phyloP scores from a whole-genome alignment of 2,888 invertebrate species.

The Microchrysa polita region DNA sequence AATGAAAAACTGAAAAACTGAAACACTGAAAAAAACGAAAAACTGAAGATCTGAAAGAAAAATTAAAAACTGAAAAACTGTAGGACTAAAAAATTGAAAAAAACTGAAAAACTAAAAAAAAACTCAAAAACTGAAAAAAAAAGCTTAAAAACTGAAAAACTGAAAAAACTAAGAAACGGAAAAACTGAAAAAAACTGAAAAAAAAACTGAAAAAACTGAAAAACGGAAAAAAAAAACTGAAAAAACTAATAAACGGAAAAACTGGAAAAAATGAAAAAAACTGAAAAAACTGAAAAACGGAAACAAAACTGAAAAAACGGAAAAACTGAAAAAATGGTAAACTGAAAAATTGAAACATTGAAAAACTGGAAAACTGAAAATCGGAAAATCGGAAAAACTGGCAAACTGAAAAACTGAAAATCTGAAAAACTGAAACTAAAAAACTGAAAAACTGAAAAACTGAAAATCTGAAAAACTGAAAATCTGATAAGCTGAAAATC shows the following conservation, averaged over 20 bases:
- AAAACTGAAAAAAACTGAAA: not conserved
- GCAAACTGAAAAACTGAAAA: not conserved
- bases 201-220: not conserved
- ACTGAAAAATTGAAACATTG: not conserved
- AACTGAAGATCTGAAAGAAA: not conserved
- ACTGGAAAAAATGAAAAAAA: no score
- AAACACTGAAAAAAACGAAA: not conserved
- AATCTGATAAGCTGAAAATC: no score
- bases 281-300: no score
- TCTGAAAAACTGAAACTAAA: not conserved
- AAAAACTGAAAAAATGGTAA: not conserved
- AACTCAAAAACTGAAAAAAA: not conserved
- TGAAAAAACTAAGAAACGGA: not conserved
- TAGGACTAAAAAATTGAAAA: not conserved
- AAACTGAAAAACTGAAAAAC: no score
- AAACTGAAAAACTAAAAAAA: not conserved
- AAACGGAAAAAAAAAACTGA: not conserved
- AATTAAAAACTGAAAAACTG: not conserved
- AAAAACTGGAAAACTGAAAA: no score
- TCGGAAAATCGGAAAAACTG: not conserved
- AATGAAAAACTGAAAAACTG: not conserved
- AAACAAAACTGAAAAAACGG: no score
- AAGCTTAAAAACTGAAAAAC: not conserved
- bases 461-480: no score
- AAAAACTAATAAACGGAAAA: no score